Evolutionary conservation across 2,888 invertebrate genomes (phyloP).

Genomic region (Melolontha melolontha): DNA sequence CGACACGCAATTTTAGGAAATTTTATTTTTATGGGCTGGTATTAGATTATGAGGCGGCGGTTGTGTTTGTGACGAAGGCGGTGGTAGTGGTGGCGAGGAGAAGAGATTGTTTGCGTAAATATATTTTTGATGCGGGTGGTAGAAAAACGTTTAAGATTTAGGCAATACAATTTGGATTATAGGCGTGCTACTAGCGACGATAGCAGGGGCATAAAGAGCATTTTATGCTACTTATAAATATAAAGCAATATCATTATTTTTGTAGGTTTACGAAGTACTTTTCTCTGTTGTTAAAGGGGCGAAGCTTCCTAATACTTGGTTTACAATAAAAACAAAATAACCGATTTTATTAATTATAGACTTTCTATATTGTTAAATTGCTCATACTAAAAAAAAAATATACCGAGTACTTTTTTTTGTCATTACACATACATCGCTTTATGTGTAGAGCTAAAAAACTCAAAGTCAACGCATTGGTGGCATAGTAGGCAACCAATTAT

Average conservation of each 20-base stretch:
- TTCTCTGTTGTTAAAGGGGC: too few relatives aligned
- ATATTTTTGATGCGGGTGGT: conserved; percentile 20
- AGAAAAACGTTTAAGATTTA: conserved; percentile 19
- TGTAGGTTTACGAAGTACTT: neutral
- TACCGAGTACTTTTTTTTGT: too few relatives aligned
- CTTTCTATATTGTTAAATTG: too few relatives aligned
- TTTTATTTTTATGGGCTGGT: conserved; percentile 32
- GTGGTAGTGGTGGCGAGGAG: neutral
- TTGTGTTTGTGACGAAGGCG: neutral
- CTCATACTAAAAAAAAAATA: too few relatives aligned
- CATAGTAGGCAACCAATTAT: too few relatives aligned
- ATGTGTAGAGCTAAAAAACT: too few relatives aligned
- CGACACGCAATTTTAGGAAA: conserved; percentile 38
- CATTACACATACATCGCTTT: too few relatives aligned
- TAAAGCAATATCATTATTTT: conserved; percentile 21
- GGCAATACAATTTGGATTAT: conserved; percentile 35
- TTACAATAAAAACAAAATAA: too few relatives aligned
- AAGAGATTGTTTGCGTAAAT: conserved; percentile 24
- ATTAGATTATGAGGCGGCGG: conserved; percentile 25
- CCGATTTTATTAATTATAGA: too few relatives aligned
- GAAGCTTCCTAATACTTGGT: too few relatives aligned
- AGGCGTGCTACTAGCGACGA: conserved; percentile 7
- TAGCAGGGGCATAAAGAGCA: neutral
- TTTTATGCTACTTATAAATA: conserved; percentile 1
- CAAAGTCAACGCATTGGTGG: too few relatives aligned